A percentile compares a stretch with the other conserved stretches of the same genome.
These are phyloP conservation scores for Sisyra nigra DNA, from an alignment of 2,888 invertebrate species.

Conservation along the genomic window DNA sequence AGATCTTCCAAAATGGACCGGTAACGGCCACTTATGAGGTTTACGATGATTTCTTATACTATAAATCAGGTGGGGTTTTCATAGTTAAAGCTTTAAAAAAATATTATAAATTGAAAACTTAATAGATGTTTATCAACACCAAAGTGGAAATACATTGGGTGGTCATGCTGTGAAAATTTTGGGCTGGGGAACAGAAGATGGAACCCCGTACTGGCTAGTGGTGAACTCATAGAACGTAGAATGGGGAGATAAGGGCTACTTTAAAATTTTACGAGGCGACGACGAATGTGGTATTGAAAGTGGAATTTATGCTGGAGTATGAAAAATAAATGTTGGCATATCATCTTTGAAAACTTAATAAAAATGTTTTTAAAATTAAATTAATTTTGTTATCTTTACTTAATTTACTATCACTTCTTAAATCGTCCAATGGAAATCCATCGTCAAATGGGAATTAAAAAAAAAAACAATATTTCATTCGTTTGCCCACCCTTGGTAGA, in stretches of 20 bases:
- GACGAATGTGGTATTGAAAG: constrained; percentile 66
- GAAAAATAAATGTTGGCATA: too few relatives aligned
- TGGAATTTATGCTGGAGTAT: constrained; percentile 52
- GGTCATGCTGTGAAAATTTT: constrained; percentile 79
- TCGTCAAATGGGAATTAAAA: too few relatives aligned
- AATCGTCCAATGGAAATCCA: too few relatives aligned
- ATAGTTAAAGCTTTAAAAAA: too few relatives aligned
- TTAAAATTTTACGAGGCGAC: constrained; percentile 70
- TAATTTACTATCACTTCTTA: too few relatives aligned
- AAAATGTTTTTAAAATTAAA: too few relatives aligned
- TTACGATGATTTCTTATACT: constrained; percentile 66
- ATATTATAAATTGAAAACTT: too few relatives aligned
- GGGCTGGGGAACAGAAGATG: constrained; percentile 76
- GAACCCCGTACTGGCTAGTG: constrained; percentile 73
- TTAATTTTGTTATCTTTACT: too few relatives aligned
- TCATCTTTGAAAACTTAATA: too few relatives aligned
- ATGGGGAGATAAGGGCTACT: constrained; percentile 80
- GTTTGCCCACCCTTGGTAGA: too few relatives aligned
- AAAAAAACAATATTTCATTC: too few relatives aligned
- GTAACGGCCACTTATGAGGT: constrained; percentile 82
- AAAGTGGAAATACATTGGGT: constrained; percentile 53
- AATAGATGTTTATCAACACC: constrained; percentile 61
- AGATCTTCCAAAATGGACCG: constrained; percentile 72
- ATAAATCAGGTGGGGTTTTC: constrained; percentile 53
- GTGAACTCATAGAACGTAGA: constrained; percentile 90